Base-by-base conservation (phyloP, 2,888 invertebrate species). In the Acanthosepion esculentum region DNA sequence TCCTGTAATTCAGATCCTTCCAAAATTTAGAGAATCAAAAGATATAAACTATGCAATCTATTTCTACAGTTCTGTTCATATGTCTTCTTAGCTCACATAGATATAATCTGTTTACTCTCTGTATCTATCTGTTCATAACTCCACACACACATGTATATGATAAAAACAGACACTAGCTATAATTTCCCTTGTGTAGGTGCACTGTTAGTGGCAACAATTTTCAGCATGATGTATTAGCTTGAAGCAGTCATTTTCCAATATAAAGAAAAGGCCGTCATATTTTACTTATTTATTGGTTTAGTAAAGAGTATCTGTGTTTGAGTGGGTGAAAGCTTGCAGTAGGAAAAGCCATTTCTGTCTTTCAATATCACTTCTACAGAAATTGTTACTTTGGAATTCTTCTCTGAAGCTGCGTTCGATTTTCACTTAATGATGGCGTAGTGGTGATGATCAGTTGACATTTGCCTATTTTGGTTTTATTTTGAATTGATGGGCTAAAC, bases 141-240 rank as follows among this genome's bases (percentile, higher is more conserved):
- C 5, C 6, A 59, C 26, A 59, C 26, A 59, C 26, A 59, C 20
- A 59, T 59, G 20, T 59, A 78, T 78, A 29, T 78, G 78, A n/a
- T 78, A n/a, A n/a, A n/a, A 29, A 10, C 78, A n/a, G 29, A 78
- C 29, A 8, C 78, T 78, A 10, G n/a, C 29, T 78, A 78, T 78
- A 78, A 78, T 78, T 78, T 78, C 78, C 78, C n/a, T 78, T 78
- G 78, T n/a, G 78, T 78, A n/a, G 10, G 29, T 29, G 78, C n/a
- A n/a, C 10, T 78, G 29, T n/a, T 78, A n/a, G 29, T n/a, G n/a
- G 78, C 78, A 78, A 78, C 78, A 8, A 78, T 78, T n/a, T 78
- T n/a, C 78, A 10, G 78, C 78, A 78, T 78, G 78, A 78, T 78
- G 78, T 78, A 78, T 78, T 78, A 78, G 78, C 78, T 78, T 78